Percentiles rank a stretch among this genome's conserved stretches.
These are phyloP conservation scores for Chrysopilus asiliformis DNA, from an alignment of 2,888 invertebrate species.

Conservation along the genomic window DNA sequence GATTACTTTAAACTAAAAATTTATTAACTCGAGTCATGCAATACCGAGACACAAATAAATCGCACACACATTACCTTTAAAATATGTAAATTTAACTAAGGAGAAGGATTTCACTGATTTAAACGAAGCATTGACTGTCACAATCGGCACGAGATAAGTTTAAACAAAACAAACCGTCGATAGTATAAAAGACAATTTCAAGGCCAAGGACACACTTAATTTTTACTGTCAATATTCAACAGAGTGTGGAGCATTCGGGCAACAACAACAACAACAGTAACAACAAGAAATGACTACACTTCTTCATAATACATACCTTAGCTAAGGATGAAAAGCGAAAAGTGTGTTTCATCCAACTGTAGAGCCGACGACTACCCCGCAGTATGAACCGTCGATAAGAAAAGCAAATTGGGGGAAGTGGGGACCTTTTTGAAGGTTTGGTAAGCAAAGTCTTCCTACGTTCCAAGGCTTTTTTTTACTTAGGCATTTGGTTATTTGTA, in stretches of 20 bases:
- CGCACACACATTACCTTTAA: not conserved
- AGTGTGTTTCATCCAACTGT: not conserved
- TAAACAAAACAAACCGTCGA: not conserved
- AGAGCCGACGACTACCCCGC: not conserved
- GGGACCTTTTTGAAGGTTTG: too few species aligned
- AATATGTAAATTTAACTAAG: not conserved
- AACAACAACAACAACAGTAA: not conserved
- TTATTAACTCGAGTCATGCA: too few species aligned
- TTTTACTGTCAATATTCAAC: slow-evolving; percentile 4
- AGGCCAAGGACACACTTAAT: slow-evolving; percentile 5
- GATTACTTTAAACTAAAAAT: too few species aligned
- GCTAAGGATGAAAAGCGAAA: not conserved
- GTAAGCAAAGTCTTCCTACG: too few species aligned
- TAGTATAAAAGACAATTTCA: too few species aligned
- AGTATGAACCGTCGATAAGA: too few species aligned
- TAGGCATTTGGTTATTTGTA: slow-evolving; percentile 3
- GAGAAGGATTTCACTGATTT: too few species aligned
- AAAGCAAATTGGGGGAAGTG: too few species aligned
- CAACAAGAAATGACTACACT: not conserved
- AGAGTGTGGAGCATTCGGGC: not conserved
- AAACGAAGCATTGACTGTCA: too few species aligned
- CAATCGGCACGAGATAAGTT: not conserved
- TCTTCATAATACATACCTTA: not conserved
- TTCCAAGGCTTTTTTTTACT: not conserved
- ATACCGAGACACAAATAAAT: too few species aligned